Evolutionary conservation across 2,113 vertebrate species (phyloP), one percentile per base, ranked within the genome.

Genomic region (Cryptomyrus ogoouensis): DNA sequence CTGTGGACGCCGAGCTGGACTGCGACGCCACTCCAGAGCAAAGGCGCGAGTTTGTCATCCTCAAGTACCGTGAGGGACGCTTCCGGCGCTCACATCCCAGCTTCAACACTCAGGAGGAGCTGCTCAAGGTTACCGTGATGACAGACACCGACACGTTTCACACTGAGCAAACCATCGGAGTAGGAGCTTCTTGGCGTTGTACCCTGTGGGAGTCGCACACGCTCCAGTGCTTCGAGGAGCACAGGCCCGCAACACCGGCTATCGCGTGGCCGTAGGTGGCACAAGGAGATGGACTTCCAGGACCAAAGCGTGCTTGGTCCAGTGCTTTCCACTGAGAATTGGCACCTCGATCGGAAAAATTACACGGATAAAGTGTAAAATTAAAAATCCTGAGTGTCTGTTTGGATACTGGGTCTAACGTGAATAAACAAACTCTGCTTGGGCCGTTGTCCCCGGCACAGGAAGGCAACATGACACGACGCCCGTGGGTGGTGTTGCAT

Each of bases 61-160:
- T 93, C 86, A 99, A 99, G 89, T 99, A 99, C 94, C 92, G 96
- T 13, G 96, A 98, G 44, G 98, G 98, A 0, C 94, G 95, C 31
- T 99, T 95, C 94, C 96, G 98, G 49, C 95, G 95, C 46, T 93
- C 94, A 9, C 97, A 98, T 90, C 97, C 97, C 0, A 93, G 93
- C 0, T 94, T 97, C 47, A 77, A 53, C 92, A 95, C 94, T 0
- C 98, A 99, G 86, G 97, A 97, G 62, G 96, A 98, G 0, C 94
- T 99, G 91, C 96, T 99, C 0, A 98, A 98, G 97, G 98, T 99
- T 93, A 84, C 8, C 9, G 2, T 70, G 9, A 70, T 3, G 62
- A 66, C 58, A 1, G 10, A 13, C n/a, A 12, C n/a, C n/a, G 2
- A 6, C 0, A 7, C 12, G 24, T 17, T 56, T 53, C 58, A 15